Conservation (phyloP, 1,140 invertebrate species). For the Sitobion miscanthi region DNA sequence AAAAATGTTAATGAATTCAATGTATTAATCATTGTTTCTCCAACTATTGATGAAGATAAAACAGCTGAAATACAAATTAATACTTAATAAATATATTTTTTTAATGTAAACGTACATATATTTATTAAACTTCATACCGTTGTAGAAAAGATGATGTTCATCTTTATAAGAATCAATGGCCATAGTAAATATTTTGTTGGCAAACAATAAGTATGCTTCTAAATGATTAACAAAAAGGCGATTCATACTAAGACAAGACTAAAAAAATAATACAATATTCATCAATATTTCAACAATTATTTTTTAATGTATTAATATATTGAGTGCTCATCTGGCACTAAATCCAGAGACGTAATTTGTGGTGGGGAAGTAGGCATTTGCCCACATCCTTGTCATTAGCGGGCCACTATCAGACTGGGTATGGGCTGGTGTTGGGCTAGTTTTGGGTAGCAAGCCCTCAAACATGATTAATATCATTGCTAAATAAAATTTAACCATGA, state of each 20-base stretch:
- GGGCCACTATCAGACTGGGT: too few relatives aligned
- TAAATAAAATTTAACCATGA: too few relatives aligned
- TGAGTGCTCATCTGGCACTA: too few relatives aligned
- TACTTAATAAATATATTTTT: neutral
- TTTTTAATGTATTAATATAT: neutral
- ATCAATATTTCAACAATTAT: neutral
- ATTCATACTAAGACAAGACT: constrained; percentile 45
- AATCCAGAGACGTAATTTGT: too few relatives aligned
- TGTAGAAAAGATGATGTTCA: constrained; percentile 12
- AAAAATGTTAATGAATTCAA: constrained; percentile 39
- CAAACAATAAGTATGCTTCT: constrained; percentile 42
- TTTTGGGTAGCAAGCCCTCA: too few relatives aligned
- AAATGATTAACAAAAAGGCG: constrained; percentile 48
- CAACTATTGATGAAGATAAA: constrained; percentile 46
- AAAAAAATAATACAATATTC: neutral
- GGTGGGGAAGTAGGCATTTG: too few relatives aligned
- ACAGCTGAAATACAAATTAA: constrained; percentile 38
- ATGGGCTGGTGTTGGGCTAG: too few relatives aligned
- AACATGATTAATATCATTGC: too few relatives aligned
- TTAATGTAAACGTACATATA: neutral
- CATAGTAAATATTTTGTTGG: constrained; percentile 43
- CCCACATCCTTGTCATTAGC: too few relatives aligned
- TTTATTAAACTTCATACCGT: constrained; percentile 13
- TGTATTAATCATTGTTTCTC: constrained; percentile 52
- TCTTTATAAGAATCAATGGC: constrained; percentile 23